Evolutionary conservation across 2,113 vertebrate genomes (phyloP).

Genomic region (Megaceryle torquata): DNA sequence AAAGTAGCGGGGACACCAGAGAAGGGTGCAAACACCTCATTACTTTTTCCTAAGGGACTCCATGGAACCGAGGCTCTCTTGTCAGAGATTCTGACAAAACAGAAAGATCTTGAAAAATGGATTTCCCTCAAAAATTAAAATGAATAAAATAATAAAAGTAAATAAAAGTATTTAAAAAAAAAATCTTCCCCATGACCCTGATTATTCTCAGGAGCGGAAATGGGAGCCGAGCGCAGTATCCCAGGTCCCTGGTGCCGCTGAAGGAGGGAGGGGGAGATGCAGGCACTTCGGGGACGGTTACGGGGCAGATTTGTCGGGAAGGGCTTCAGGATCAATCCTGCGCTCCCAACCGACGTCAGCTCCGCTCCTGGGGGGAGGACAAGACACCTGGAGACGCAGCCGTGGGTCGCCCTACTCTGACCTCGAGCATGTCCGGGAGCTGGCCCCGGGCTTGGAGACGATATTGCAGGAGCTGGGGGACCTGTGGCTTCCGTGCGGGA

Average conservation of each 20-base stretch:
- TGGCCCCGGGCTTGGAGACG: not conserved
- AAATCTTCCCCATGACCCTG: not conserved
- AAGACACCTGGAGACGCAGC: accelerated
- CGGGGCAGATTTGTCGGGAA: accelerated
- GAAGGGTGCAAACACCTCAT: accelerated
- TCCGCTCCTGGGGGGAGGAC: not conserved
- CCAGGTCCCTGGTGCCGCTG: accelerated
- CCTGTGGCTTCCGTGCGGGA: too few relatives aligned
- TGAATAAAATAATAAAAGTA: too few relatives aligned
- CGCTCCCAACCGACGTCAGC: not conserved
- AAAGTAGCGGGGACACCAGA: not conserved
- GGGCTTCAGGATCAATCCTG: not conserved
- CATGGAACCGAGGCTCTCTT: not conserved
- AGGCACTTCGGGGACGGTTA: accelerated
- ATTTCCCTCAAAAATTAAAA: not conserved
- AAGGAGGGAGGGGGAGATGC: not conserved
- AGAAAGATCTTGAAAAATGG: not conserved
- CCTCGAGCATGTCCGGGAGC: not conserved
- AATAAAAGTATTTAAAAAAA: not conserved
- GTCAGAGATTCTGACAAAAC: not conserved
- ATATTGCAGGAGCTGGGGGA: not conserved
- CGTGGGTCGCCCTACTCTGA: not conserved
- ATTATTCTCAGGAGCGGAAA: not conserved
- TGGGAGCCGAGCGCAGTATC: accelerated
- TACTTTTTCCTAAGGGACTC: not conserved